Evolutionary conservation across 2,888 invertebrate species (phyloP).

Genomic region (Invenusta paracnida): DNA sequence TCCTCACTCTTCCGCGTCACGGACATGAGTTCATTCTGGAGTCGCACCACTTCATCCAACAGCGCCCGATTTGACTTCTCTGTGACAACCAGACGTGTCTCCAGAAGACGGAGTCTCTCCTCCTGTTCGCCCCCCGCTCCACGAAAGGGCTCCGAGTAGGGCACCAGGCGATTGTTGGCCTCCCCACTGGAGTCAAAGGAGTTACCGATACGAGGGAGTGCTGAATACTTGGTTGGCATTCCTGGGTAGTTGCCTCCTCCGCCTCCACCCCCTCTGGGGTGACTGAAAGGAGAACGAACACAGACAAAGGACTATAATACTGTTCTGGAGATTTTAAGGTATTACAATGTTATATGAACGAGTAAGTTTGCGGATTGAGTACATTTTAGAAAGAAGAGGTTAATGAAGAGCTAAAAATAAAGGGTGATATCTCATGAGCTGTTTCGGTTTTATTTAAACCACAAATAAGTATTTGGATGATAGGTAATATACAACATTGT

Average conservation of each 20-base stretch:
- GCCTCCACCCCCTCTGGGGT: no score
- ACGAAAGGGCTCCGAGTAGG: not conserved
- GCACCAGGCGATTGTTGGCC: not conserved
- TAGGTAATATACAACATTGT: no score
- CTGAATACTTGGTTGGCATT: not conserved
- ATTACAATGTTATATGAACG: no score
- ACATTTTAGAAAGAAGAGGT: no score
- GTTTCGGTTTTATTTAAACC: no score
- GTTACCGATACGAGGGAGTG: not conserved
- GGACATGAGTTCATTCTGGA: constrained; percentile 34
- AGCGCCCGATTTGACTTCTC: constrained; percentile 60
- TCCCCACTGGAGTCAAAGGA: not conserved
- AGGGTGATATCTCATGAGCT: no score
- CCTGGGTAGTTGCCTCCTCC: not conserved
- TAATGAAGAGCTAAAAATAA: no score
- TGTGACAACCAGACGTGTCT: constrained; percentile 55
- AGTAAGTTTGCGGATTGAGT: no score
- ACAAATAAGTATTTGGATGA: no score
- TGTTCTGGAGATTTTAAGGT: no score
- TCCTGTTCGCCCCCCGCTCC: constrained; percentile 42
- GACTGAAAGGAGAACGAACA: no score
- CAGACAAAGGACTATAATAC: no score
- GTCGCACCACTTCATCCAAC: constrained; percentile 52
- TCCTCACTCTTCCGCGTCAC: constrained; percentile 28
- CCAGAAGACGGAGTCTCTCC: constrained; percentile 53